Conservation (phyloP, 2,888 invertebrate genomes). For the Epinotia nisella region DNA sequence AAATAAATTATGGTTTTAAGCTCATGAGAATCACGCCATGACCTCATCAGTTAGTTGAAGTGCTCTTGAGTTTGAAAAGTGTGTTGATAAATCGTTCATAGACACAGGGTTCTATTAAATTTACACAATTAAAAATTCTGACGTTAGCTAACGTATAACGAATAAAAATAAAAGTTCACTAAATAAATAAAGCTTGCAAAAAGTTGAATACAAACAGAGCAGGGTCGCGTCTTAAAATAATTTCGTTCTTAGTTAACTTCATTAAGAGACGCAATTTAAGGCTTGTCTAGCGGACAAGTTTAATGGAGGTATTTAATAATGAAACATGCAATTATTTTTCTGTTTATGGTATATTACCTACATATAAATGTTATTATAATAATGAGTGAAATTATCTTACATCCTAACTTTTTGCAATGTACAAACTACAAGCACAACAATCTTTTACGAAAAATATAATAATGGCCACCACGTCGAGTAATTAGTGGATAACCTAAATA, state of each 20-base stretch:
- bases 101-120: conserved; percentile 47
- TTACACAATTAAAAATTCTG: background rate
- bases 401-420: background rate
- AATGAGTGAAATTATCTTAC: background rate
- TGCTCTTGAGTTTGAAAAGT: conserved; percentile 55
- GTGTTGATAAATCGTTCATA: conserved; percentile 56
- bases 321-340: background rate
- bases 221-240: conserved; percentile 4
- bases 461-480: background rate
- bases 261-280: background rate
- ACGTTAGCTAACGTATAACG: background rate
- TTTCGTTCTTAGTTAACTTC: conserved; percentile 7
- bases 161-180: background rate
- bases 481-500: background rate
- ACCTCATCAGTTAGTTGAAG: conserved; percentile 57
- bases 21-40: conserved; percentile 53
- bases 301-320: background rate
- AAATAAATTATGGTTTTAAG: conserved; percentile 49
- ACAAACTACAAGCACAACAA: background rate
- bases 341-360: no score
- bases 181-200: background rate
- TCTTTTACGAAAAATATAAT: background rate
- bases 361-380: background rate
- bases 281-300: background rate
- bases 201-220: background rate